Conservation (phyloP, 2,113 vertebrate genomes). For the Cryptomyrus ogoouensis region DNA sequence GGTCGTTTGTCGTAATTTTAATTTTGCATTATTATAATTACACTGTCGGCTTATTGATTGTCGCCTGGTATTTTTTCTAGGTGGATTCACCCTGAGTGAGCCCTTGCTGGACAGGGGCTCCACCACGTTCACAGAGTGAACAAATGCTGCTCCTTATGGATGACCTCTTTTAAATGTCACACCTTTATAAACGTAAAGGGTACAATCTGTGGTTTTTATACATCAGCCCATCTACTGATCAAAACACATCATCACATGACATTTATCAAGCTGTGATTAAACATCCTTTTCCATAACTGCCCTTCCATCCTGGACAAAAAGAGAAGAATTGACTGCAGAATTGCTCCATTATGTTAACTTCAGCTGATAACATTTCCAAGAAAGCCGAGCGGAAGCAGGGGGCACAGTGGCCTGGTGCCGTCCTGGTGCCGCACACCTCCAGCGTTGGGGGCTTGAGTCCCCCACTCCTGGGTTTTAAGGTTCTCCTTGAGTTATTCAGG, state of each 20-base stretch:
- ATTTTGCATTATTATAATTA: background rate
- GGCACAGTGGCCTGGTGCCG: background rate
- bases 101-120: background rate
- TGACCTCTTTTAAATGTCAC: background rate
- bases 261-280: background rate
- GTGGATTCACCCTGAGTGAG: background rate
- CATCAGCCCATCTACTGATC: background rate
- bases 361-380: background rate
- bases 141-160: background rate
- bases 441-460: background rate
- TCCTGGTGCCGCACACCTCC: background rate
- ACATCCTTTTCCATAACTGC: background rate
- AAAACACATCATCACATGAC: slow-evolving; percentile 4
- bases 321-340: background rate
- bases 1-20: background rate
- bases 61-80: background rate
- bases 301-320: background rate
- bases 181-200: background rate
- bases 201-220: background rate
- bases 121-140: background rate
- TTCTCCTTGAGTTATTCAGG: background rate
- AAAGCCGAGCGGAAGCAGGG: background rate
- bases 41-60: background rate
- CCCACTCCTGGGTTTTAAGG: background rate
- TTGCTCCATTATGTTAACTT: background rate